phyloP scores from a whole-genome alignment of 2,113 vertebrate species.

The Pelmatolapia mariae region DNA sequence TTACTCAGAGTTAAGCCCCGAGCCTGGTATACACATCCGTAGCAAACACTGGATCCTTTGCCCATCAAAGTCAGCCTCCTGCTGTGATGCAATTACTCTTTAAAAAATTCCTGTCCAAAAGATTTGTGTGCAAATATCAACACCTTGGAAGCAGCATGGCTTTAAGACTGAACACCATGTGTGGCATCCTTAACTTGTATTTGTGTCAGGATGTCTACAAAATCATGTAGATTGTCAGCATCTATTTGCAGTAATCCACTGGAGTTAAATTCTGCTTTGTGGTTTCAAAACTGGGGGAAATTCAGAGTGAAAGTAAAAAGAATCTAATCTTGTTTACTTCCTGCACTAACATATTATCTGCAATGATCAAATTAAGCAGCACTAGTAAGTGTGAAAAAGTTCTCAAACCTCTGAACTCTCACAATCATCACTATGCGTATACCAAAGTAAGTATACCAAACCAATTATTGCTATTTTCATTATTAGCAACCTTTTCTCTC shows the following conservation, averaged over 20 bases:
- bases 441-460: neutral
- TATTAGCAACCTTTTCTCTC: neutral
- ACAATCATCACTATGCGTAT: neutral
- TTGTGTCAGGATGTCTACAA: neutral
- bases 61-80: neutral
- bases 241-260: neutral
- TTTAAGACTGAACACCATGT: neutral
- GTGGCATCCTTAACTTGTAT: neutral
- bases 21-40: neutral
- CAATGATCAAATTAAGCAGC: neutral
- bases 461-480: neutral
- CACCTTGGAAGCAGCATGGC: neutral
- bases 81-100: conserved; percentile 2
- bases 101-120: neutral
- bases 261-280: neutral
- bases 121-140: conserved; percentile 27
- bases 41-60: conserved; percentile 10
- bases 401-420: neutral
- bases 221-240: neutral
- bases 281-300: neutral
- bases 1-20: neutral
- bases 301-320: neutral
- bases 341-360: neutral
- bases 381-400: neutral
- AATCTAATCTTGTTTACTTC: neutral